These are phyloP conservation scores for Lasiurus borealis DNA, from an alignment of 2,113 vertebrate species.

Conservation along the genomic window DNA sequence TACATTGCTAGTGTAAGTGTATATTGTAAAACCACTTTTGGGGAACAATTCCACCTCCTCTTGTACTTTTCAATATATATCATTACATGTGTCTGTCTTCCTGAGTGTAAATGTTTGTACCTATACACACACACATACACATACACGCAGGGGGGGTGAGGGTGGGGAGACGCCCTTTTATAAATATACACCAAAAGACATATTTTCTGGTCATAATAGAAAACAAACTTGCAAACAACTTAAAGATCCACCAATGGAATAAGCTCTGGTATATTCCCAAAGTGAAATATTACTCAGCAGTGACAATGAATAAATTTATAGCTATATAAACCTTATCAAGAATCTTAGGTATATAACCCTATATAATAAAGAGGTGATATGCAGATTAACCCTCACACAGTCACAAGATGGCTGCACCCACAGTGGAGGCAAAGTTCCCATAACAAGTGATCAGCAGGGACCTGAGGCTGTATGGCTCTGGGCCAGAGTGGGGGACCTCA, in stretches of 20 bases:
- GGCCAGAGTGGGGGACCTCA: too few relatives aligned
- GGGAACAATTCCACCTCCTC: constrained; percentile 15
- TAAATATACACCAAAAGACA: constrained; percentile 26
- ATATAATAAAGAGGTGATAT: too few relatives aligned
- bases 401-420: too few relatives aligned
- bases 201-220: neutral
- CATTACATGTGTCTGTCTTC: neutral
- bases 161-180: neutral
- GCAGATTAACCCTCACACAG: too few relatives aligned
- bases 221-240: neutral
- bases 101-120: neutral
- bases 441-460: too few relatives aligned
- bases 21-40: neutral
- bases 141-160: neutral
- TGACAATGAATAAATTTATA: neutral
- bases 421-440: too few relatives aligned
- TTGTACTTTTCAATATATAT: neutral
- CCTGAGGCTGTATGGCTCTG: too few relatives aligned
- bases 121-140: neutral
- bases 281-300: constrained; percentile 31
- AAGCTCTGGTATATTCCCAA: constrained; percentile 11
- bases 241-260: neutral
- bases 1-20: neutral
- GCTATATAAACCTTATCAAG: constrained; percentile 8
- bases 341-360: neutral